Percentiles rank a stretch among this genome's conserved stretches.
These are phyloP conservation scores for Trachelus stipa DNA, from an alignment of 2,888 invertebrate species.

Conservation along the genomic window DNA sequence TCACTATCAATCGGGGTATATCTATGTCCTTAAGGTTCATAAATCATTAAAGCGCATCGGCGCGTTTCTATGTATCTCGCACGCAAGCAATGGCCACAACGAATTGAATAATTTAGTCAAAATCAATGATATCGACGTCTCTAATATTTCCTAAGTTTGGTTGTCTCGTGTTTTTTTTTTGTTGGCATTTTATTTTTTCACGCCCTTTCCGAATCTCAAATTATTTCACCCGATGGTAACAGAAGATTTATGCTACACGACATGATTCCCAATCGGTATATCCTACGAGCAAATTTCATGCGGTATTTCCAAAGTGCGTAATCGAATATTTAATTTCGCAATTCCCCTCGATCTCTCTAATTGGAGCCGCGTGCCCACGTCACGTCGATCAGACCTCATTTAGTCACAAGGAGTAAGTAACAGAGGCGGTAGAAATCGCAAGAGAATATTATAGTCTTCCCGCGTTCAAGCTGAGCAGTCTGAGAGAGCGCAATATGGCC, in stretches of 20 bases:
- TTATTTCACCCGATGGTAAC: background rate
- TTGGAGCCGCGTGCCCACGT: conserved; percentile 26
- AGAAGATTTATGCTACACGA: background rate
- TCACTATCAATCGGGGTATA: background rate
- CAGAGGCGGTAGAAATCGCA: conserved; percentile 19
- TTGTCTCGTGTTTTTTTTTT: background rate
- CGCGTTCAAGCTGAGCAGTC: background rate
- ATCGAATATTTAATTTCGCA: conserved; percentile 28
- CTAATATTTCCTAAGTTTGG: background rate
- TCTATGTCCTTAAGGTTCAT: background rate
- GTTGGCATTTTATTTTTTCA: background rate
- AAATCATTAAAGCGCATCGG: background rate
- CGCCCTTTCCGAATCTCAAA: background rate
- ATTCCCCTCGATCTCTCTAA: conserved; percentile 37
- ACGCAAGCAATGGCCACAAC: background rate
- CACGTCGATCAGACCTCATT: conserved; percentile 33
- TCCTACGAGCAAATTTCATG: background rate
- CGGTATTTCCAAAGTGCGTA: background rate
- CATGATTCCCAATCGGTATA: background rate
- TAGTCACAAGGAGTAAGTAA: conserved; percentile 16
- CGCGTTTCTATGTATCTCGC: background rate
- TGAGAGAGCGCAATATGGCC: background rate
- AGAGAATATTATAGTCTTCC: background rate
- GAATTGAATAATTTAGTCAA: background rate
- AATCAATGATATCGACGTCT: background rate